Conservation (phyloP, 2,113 vertebrate genomes). For the Equus quagga region DNA sequence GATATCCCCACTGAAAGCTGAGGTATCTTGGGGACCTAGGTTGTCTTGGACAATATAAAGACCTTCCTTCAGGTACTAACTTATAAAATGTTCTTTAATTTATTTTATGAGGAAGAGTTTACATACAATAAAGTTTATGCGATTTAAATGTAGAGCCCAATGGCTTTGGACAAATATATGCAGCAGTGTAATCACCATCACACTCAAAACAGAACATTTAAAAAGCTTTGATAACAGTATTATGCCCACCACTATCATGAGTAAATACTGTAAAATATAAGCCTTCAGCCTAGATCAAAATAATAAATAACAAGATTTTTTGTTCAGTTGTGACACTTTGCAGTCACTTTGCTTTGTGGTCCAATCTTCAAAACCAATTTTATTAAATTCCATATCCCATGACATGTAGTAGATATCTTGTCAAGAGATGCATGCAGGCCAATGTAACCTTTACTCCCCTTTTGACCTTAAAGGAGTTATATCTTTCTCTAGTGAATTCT, state of each 20-base stretch:
- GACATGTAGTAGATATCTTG: background rate
- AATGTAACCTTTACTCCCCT: background rate
- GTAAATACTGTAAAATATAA: background rate
- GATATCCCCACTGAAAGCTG: background rate
- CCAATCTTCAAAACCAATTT: background rate
- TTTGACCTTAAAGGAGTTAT: background rate
- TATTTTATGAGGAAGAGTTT: background rate
- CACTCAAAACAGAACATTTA: background rate
- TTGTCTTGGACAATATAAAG: background rate
- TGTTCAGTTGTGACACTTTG: background rate
- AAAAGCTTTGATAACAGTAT: background rate
- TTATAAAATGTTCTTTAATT: background rate
- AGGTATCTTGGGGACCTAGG: background rate
- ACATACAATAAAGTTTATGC: background rate
- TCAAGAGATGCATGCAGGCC: background rate
- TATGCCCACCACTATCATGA: background rate
- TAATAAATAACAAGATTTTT: background rate
- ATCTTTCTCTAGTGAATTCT: background rate
- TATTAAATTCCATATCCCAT: background rate
- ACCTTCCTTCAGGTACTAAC: background rate
- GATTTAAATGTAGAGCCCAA: background rate
- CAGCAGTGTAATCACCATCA: fast-evolving
- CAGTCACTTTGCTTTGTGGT: background rate
- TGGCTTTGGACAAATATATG: background rate
- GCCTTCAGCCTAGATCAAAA: background rate